phyloP scores from a whole-genome alignment of 2,888 invertebrate species.

The Archips xylosteana region DNA sequence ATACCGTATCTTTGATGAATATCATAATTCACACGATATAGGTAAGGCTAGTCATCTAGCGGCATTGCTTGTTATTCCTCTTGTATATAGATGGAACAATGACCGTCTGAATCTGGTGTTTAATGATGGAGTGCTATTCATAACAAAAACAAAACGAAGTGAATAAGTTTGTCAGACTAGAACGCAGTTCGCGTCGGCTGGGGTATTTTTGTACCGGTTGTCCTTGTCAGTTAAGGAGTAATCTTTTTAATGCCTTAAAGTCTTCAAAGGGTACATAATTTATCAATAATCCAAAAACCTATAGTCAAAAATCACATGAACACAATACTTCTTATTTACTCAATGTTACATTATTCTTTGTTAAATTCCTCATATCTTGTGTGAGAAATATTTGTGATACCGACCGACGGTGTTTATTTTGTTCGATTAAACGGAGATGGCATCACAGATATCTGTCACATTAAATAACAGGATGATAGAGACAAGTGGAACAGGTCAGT shows the following conservation, averaged over 20 bases:
- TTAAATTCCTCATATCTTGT: too few relatives aligned
- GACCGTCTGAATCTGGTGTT: slow-evolving; percentile 53
- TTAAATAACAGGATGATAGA: too few relatives aligned
- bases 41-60: background rate
- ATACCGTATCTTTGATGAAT: background rate
- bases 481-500: background rate
- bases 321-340: background rate
- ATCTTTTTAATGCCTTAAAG: slow-evolving; percentile 7
- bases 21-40: slow-evolving; percentile 1
- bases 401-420: too few relatives aligned
- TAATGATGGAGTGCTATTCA: slow-evolving; percentile 49
- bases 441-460: too few relatives aligned
- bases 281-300: background rate
- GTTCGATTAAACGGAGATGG: too few relatives aligned
- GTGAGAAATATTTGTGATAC: too few relatives aligned
- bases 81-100: slow-evolving; percentile 53
- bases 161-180: slow-evolving; percentile 46
- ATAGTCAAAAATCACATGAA: background rate
- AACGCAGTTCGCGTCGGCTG: slow-evolving; percentile 4
- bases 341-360: too few relatives aligned
- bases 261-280: slow-evolving; percentile 11
- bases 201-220: slow-evolving; percentile 27
- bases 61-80: slow-evolving; percentile 1
- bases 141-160: slow-evolving; percentile 57
- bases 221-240: slow-evolving; percentile 35